phyloP scores from a whole-genome alignment of 2,797 vertebrate genomes.

The Prionace glauca region DNA sequence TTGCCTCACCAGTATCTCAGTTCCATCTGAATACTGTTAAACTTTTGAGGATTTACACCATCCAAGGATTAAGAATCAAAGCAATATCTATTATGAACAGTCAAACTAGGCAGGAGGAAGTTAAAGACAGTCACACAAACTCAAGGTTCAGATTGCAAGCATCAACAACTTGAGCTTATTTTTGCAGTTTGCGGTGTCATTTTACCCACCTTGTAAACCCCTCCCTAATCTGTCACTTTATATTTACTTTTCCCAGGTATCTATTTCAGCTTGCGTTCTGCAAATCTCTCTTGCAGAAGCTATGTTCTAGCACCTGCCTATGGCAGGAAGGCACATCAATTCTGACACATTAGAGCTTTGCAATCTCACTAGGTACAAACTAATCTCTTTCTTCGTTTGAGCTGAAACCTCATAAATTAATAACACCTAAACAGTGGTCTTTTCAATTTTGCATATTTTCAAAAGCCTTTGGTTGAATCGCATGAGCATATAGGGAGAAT shows the following conservation, averaged over 20 bases:
- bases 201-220: neutral
- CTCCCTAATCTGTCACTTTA: slow-evolving; percentile 11
- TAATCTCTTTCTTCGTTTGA: slow-evolving; percentile 28
- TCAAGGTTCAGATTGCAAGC: slow-evolving; percentile 19
- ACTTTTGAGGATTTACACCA: neutral
- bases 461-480: slow-evolving; percentile 34
- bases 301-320: neutral
- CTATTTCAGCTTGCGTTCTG: slow-evolving; percentile 13
- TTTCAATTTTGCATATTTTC: slow-evolving; percentile 38
- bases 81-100: slow-evolving; percentile 10
- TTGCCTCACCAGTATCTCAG: neutral
- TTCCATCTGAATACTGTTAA: neutral
- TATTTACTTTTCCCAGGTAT: slow-evolving; percentile 1
- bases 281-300: neutral
- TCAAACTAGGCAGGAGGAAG: too few species aligned
- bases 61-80: slow-evolving; percentile 10
- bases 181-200: neutral
- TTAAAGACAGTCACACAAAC: slow-evolving; percentile 7
- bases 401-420: slow-evolving; percentile 38
- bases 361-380: slow-evolving; percentile 30
- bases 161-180: neutral
- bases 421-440: slow-evolving; percentile 33
- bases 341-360: slow-evolving; percentile 27
- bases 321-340: neutral
- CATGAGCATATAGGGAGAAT: slow-evolving; percentile 33